These are phyloP conservation scores for Calidris pygmaea DNA, from an alignment of 2,113 vertebrate species.

Conservation along the genomic window DNA sequence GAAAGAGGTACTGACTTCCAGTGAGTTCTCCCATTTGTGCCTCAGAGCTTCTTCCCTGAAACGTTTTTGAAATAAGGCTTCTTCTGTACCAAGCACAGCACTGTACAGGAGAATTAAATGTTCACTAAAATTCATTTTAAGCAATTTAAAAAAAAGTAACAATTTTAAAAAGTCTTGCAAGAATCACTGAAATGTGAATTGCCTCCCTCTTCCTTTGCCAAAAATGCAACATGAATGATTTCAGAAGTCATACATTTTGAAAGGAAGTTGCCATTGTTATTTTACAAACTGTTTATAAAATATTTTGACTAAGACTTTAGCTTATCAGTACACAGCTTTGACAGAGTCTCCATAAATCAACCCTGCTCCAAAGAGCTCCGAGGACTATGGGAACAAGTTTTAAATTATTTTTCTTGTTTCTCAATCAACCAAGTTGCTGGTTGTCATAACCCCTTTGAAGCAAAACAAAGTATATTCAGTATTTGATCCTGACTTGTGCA, in stretches of 20 bases:
- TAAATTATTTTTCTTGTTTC: not conserved
- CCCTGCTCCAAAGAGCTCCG: not conserved
- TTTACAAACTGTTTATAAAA: not conserved
- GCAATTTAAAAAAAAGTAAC: not conserved
- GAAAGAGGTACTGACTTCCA: not conserved
- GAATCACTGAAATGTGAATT: not conserved
- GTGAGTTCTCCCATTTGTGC: not conserved
- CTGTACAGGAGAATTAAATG: not conserved
- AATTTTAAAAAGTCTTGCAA: not conserved
- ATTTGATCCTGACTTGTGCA: not conserved
- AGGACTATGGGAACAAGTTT: not conserved
- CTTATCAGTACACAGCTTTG: not conserved
- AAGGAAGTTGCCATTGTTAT: not conserved
- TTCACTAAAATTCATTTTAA: not conserved
- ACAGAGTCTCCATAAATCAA: not conserved
- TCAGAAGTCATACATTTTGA: not conserved
- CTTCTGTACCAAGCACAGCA: not conserved
- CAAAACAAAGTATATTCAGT: not conserved
- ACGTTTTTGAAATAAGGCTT: not conserved
- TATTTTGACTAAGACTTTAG: not conserved
- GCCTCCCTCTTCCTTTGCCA: not conserved
- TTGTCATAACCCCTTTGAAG: not conserved
- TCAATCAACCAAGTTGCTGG: not conserved
- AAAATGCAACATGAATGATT: not conserved
- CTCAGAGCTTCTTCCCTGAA: not conserved